A percentile compares a stretch with the other conserved stretches of the same genome.
phyloP scores from a whole-genome alignment of 1,140 invertebrate species.

The Chrysopa pallens region DNA sequence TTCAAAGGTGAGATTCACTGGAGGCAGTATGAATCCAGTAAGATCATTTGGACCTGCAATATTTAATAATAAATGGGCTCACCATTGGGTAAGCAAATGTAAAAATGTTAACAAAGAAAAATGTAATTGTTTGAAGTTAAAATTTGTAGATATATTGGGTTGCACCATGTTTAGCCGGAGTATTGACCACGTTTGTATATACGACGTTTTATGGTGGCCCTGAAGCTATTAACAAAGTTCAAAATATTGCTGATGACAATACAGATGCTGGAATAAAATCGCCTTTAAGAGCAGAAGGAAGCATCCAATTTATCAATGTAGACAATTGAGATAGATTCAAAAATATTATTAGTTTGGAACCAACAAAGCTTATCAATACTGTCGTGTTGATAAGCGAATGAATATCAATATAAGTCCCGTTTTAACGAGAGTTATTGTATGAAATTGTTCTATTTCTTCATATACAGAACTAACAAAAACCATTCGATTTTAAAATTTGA shows the following conservation, averaged over 20 bases:
- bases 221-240: background rate
- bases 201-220: constrained; percentile 28
- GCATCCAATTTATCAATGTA: background rate
- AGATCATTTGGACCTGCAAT: constrained; percentile 59
- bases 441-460: too few species aligned
- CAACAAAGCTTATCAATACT: too few species aligned
- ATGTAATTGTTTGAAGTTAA: background rate
- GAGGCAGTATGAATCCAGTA: constrained; percentile 66
- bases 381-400: too few species aligned
- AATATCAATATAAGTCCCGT: too few species aligned
- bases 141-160: constrained; percentile 47
- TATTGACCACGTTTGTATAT: constrained; percentile 37
- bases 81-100: constrained; percentile 47
- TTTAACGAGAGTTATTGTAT: too few species aligned
- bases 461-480: too few species aligned
- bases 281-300: background rate
- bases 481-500: too few species aligned
- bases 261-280: too few species aligned
- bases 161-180: constrained; percentile 39
- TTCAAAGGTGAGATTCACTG: constrained; percentile 47
- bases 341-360: too few species aligned
- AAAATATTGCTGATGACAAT: too few species aligned
- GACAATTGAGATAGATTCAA: background rate
- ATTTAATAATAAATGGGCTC: constrained; percentile 41
- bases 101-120: too few species aligned